Conservation (phyloP, 2,113 vertebrate species). For the Malaclemys terrapin region DNA sequence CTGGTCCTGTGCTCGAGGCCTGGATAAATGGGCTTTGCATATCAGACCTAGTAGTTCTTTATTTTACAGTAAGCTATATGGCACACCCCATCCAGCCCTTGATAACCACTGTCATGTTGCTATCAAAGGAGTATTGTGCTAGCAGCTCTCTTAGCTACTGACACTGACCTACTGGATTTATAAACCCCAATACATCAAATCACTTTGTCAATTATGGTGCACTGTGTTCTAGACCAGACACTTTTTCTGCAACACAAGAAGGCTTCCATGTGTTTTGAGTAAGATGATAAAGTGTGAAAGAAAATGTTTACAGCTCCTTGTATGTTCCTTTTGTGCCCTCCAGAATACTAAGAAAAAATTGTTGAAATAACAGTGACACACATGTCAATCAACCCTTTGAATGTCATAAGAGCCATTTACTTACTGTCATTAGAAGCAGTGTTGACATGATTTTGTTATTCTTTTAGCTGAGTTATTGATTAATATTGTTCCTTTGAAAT, state of each 20-base stretch:
- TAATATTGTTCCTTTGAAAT: slow-evolving; percentile 38
- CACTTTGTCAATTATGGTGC: background rate
- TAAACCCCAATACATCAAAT: slow-evolving; percentile 3
- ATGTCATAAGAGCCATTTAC: slow-evolving; percentile 47
- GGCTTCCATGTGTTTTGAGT: background rate
- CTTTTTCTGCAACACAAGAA: background rate
- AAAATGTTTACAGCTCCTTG: background rate
- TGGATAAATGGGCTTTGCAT: slow-evolving; percentile 33
- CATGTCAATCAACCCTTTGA: slow-evolving; percentile 3
- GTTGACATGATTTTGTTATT: slow-evolving; percentile 59
- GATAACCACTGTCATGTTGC: slow-evolving; percentile 20
- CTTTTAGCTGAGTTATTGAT: slow-evolving; percentile 50
- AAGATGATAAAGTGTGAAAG: background rate
- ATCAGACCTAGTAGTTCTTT: background rate
- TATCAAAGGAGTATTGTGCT: slow-evolving; percentile 14
- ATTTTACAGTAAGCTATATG: slow-evolving; percentile 42
- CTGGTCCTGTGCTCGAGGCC: background rate
- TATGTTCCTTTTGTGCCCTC: background rate
- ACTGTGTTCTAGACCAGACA: background rate
- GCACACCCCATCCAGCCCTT: slow-evolving; percentile 19
- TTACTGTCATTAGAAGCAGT: slow-evolving; percentile 58
- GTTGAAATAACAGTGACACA: background rate
- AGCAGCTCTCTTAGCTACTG: background rate
- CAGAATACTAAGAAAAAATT: background rate
- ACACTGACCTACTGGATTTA: slow-evolving; percentile 41